Evolutionary conservation across 1,140 invertebrate genomes (phyloP), one percentile per base, ranked within the genome.

Genomic region (Euura lappo): DNA sequence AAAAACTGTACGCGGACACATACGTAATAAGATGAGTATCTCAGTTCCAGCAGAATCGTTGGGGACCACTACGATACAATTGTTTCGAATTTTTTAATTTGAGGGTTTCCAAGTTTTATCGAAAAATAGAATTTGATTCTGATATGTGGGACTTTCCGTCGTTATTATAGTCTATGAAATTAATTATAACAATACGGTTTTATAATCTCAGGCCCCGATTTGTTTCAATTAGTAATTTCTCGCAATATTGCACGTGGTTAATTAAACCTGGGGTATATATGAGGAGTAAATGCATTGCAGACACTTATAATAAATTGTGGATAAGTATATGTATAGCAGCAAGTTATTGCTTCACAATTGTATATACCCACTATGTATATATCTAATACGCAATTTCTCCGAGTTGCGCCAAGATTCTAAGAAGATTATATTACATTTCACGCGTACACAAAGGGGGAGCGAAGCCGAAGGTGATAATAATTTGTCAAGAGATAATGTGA

Each of bases 221-320:
- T 60, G 51, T 60, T 60, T 5, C 51, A 60, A 60, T 60, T 60
- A 60, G 8, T 8, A 60, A 60, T 60, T 11, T 2, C 51, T 60
- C 51, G 51, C 8, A 6, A 60, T 60, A 60, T 60, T 60, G 51
- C 51, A 60, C 51, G 13, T 6, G 51, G 51, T 4, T 60, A 60
- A 60, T 60, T 60, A 60, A 60, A 60, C 8, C 51, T n/a, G 51
- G 8, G 28, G 28, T 28, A 28, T 28, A 60, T 60, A n/a, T 60
- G 51, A 60, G 13, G 10, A 60, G 51, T 60, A n/a, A 60, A 60
- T 60, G 51, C 51, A 60, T 60, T 60, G 51, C 51, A n/a, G 51
- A n/a, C 13, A 60, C 51, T 60, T 60, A 60, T 60, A 60, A 60
- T 60, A 60, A 60, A 60, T 60, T n/a, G 51, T n/a, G 51, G 51